Evolutionary conservation across 1,140 invertebrate species (phyloP), one percentile per base, ranked within the genome.

Genomic region (Hylaeus anthracinus): DNA sequence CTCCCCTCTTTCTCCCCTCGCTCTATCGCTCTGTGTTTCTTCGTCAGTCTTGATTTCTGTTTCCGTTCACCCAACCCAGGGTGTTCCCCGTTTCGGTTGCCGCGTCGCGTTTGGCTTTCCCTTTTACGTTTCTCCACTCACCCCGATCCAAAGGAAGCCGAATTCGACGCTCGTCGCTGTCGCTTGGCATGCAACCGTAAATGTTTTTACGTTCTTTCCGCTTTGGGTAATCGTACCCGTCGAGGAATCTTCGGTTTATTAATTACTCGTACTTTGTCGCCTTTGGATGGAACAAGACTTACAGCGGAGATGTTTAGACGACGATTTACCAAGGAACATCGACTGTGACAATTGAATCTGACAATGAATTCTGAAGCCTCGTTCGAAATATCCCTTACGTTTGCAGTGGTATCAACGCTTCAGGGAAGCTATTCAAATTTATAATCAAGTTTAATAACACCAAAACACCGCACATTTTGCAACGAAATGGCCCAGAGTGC

Each of bases 31-130:
- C 6, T 8, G 51, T 51, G 51, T 86, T 86, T 70, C 56, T 41
- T 39, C 45, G 65, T 76, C 73, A 67, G 64, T 86, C 72, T 66
- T 55, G 81, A 75, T 84, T 72, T 76, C 72, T 66, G 41, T 79
- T 69, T 56, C 67, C 48, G 67, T 60, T 39, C 48, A 43, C 37
- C 72, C 56, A 43, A 61, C 43, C 66, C 5, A 58, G n/a, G 10
- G 26, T 26, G 26, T 63, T 72, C 67, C 48, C 5, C 67, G 55
- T 78, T 64, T 77, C 64, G 56, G 51, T 48, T 63, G 26, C 51
- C 65, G 64, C 9, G 73, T 77, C 64, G 71, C 78, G 56, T 64
- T 51, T 64, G 72, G 56, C 58, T 64, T 76, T 70, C 51, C 56
- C 79, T 67, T 70, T 76, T 81, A 77, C 26, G 41, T 77, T 48